Conservation (phyloP, 2,797 vertebrate genomes). For the Enteromius radiatus region DNA sequence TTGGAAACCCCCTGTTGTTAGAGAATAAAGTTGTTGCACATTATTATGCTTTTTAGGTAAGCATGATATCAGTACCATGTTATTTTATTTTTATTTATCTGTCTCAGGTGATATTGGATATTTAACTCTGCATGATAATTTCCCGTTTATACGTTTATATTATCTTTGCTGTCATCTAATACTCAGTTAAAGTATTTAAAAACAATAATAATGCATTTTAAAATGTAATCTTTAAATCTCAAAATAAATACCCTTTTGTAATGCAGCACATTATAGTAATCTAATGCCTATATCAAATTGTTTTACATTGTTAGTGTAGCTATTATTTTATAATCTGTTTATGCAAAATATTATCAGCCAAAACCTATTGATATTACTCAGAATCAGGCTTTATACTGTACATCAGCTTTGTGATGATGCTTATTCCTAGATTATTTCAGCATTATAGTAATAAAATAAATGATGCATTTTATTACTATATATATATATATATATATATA, state of each 20-base stretch:
- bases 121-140: too few species aligned
- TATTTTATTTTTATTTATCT: background rate
- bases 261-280: background rate
- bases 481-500: background rate
- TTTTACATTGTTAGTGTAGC: background rate
- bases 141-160: background rate
- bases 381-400: background rate
- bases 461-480: background rate
- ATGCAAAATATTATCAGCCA: background rate
- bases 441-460: background rate
- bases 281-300: background rate
- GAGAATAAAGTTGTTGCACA: background rate
- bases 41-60: background rate
- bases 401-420: background rate
- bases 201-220: background rate
- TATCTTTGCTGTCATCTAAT: background rate
- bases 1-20: slow-evolving; percentile 2
- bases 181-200: background rate
- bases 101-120: background rate
- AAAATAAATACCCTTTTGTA: background rate
- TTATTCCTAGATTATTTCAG: background rate
- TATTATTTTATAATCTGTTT: background rate
- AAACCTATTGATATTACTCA: background rate
- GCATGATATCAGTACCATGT: background rate
- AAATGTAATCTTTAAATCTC: background rate